Evolutionary conservation across 1,140 invertebrate genomes (phyloP).

Genomic region (Drosophila littoralis): DNA sequence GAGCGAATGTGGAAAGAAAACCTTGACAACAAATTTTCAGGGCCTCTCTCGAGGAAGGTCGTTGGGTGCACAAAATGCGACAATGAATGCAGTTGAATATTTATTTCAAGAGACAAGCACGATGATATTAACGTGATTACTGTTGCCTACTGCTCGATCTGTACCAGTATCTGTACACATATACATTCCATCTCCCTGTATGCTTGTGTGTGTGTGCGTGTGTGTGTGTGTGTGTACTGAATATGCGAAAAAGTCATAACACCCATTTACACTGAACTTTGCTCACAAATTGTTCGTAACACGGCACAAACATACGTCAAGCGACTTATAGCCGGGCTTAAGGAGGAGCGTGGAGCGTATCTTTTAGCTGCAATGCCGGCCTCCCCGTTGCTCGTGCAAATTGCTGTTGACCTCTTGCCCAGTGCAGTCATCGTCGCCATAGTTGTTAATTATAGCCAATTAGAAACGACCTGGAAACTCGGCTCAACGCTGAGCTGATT

Average conservation of each 20-base stretch:
- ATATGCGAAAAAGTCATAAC: conserved; percentile 68
- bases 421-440: conserved; percentile 29
- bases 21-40: conserved; percentile 80
- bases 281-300: conserved; percentile 54
- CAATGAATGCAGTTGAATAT: conserved; percentile 64
- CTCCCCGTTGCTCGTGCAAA: conserved; percentile 13
- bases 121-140: conserved; percentile 54
- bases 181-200: background rate
- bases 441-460: conserved; percentile 48
- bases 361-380: conserved; percentile 36
- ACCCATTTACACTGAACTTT: conserved; percentile 74
- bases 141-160: conserved; percentile 8
- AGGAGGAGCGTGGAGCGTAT: conserved; percentile 11
- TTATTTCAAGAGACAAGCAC: conserved; percentile 48
- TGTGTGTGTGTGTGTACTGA: conserved; percentile 31
- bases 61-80: conserved; percentile 66
- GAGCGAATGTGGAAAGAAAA: conserved; percentile 43
- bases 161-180: conserved; percentile 1
- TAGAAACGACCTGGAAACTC: conserved; percentile 35
- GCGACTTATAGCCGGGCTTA: conserved; percentile 1
- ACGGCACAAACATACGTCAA: conserved; percentile 1
- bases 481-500: conserved; percentile 5
- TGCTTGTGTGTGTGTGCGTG: background rate
- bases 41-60: conserved; percentile 65
- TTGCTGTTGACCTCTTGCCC: conserved; percentile 63